phyloP scores from a whole-genome alignment of 2,113 vertebrate genomes.

The Turdus rufiventris region DNA sequence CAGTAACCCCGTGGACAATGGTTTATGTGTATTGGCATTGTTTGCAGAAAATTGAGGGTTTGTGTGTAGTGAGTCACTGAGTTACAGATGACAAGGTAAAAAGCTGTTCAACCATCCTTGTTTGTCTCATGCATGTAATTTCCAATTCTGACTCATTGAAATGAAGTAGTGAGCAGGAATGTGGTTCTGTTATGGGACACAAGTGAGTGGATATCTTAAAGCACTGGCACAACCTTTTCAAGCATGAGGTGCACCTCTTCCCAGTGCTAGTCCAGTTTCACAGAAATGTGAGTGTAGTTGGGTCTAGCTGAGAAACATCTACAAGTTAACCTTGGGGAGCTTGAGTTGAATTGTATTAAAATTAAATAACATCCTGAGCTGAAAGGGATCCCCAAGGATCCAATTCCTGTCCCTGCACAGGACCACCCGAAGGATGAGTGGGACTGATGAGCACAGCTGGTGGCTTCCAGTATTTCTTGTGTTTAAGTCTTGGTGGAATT shows the following conservation, averaged over 20 bases:
- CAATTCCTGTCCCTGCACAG: background rate
- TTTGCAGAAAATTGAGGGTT: conserved; percentile 7
- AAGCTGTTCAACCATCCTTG: background rate
- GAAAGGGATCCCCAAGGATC: background rate
- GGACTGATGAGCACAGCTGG: no score
- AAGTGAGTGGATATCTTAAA: background rate
- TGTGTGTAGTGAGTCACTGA: background rate
- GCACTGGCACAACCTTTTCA: background rate
- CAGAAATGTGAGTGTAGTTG: no score
- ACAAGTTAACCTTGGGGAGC: background rate
- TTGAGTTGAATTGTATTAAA: background rate
- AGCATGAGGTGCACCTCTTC: rapidly evolving
- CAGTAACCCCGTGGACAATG: background rate
- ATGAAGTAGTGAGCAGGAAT: background rate
- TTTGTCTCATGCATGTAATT: background rate
- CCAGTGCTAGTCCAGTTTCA: background rate
- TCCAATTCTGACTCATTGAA: background rate
- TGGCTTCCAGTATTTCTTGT: background rate
- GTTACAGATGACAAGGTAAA: background rate
- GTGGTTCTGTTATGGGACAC: background rate
- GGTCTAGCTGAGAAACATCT: background rate
- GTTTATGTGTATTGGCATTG: background rate
- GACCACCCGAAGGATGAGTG: background rate
- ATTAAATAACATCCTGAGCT: background rate
- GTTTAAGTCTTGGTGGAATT: background rate